phyloP scores from a whole-genome alignment of 2,113 vertebrate genomes.

The Eretmochelys imbricata region DNA sequence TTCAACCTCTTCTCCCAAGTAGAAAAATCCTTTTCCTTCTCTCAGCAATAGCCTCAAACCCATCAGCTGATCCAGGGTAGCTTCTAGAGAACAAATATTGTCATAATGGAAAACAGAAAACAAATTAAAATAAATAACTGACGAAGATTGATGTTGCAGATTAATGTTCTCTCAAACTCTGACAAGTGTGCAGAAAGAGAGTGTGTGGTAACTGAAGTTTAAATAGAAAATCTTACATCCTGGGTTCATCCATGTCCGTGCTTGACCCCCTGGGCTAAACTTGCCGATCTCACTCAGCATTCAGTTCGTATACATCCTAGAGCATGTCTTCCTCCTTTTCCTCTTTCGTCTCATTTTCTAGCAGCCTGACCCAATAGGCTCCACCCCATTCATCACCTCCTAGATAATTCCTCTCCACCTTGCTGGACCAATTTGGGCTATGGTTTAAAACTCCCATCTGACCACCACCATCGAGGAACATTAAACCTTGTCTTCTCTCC shows the following conservation, averaged over 20 bases:
- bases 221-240: constrained; percentile 45
- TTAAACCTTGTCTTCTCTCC: constrained; percentile 1
- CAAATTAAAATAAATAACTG: constrained; percentile 33
- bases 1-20: constrained; percentile 22
- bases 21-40: not conserved
- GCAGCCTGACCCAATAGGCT: not conserved
- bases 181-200: not conserved
- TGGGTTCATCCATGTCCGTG: constrained; percentile 42
- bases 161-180: constrained; percentile 48
- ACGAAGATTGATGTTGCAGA: constrained; percentile 33
- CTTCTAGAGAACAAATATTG: not conserved
- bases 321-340: constrained; percentile 30
- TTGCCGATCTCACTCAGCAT: constrained; percentile 40
- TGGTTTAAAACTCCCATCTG: constrained; percentile 43
- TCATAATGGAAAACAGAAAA: not conserved
- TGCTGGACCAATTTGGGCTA: not conserved
- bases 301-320: constrained; percentile 26
- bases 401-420: not conserved
- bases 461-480: not conserved
- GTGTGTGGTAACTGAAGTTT: constrained; percentile 20
- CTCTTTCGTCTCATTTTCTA: not conserved
- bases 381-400: not conserved
- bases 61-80: not conserved
- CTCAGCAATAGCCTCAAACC: not conserved
- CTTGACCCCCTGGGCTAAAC: constrained; percentile 30